Conservation (phyloP, 2,797 vertebrate species). For the Gadopsis bispinosus region DNA sequence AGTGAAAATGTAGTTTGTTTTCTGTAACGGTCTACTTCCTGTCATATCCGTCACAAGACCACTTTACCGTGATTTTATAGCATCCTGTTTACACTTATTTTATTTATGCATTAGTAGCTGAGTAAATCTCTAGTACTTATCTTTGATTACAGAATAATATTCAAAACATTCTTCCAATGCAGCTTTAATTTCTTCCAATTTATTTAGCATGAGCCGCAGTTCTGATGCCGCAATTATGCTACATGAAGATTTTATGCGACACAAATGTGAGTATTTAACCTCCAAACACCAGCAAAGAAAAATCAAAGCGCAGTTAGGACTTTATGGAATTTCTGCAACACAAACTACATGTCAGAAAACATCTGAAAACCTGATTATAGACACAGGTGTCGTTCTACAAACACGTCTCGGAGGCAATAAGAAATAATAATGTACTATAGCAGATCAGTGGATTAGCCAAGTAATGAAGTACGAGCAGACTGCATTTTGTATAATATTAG, state of each 20-base stretch:
- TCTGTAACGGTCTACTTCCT: conserved; percentile 26
- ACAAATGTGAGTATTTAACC: not conserved
- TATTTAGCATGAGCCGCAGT: not conserved
- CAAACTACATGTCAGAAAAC: not conserved
- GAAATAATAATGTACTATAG: not conserved
- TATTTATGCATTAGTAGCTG: not conserved
- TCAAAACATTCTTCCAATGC: not conserved
- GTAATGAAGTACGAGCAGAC: not conserved
- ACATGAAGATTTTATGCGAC: not conserved
- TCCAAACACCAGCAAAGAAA: not conserved
- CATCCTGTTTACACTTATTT: not conserved
- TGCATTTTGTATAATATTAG: not conserved
- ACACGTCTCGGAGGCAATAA: not conserved
- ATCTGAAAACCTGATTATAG: not conserved
- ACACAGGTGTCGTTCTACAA: not conserved
- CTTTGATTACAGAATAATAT: not conserved
- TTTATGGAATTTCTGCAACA: conserved; percentile 12
- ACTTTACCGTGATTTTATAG: not conserved
- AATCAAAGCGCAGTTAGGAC: not conserved
- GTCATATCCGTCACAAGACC: not conserved
- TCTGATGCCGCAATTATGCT: not conserved
- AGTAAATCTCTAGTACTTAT: not conserved
- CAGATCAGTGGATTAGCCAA: conserved; percentile 6
- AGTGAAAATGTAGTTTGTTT: conserved; percentile 51
- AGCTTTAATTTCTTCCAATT: not conserved